Conservation (phyloP, 2,888 invertebrate species). For the Rosalia funebris region DNA sequence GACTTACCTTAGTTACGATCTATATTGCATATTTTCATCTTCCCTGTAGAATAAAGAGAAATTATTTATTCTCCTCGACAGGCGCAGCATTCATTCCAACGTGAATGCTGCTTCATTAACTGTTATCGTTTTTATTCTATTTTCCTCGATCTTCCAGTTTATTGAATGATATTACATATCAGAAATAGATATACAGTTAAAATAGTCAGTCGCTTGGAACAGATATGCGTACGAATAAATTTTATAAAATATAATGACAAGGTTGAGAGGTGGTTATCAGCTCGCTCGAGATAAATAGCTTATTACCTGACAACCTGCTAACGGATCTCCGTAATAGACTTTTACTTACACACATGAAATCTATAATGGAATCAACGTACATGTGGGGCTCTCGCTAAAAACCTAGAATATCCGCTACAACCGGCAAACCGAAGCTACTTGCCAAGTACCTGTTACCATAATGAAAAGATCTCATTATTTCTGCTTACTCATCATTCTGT, state of each 20-base stretch:
- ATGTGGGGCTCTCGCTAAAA: conserved; percentile 23
- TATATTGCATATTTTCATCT: too few relatives aligned
- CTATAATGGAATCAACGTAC: conserved; percentile 41
- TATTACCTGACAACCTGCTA: conserved; percentile 42
- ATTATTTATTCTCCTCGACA: too few relatives aligned
- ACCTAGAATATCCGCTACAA: conserved; percentile 3
- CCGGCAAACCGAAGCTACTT: conserved; percentile 19
- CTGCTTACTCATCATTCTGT: conserved; percentile 38
- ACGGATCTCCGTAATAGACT: conserved; percentile 41
- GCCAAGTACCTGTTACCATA: conserved; percentile 34
- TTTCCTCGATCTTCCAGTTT: conserved; percentile 1
- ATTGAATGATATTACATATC: conserved; percentile 5
- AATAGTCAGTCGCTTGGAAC: background rate
- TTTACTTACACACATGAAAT: conserved; percentile 39
- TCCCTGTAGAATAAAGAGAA: too few relatives aligned
- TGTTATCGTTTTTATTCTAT: background rate
- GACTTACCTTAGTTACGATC: too few relatives aligned
- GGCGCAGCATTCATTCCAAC: background rate
- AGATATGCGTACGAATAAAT: background rate
- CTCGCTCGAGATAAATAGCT: conserved; percentile 39
- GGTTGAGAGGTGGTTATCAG: conserved; percentile 27
- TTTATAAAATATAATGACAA: conserved; percentile 24
- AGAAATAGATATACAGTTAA: conserved; percentile 8
- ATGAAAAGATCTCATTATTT: conserved; percentile 36
- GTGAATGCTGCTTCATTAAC: background rate